Percentiles rank a stretch among this genome's conserved stretches.
Evolutionary conservation across 2,113 vertebrate species (phyloP).

Genomic region (Aldabrachelys gigantea): DNA sequence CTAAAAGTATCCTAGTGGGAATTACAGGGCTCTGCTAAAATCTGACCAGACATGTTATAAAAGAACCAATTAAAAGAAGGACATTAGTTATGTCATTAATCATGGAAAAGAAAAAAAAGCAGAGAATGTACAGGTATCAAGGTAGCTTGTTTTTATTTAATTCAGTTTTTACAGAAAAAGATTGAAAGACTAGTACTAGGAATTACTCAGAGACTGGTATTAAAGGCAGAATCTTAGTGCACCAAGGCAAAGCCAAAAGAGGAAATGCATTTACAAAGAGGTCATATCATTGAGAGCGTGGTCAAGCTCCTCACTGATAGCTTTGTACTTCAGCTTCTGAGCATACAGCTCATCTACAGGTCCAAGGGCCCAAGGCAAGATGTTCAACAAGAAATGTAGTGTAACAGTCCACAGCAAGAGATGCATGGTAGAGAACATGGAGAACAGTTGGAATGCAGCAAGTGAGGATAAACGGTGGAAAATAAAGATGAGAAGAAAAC

Average conservation of each 20-base stretch:
- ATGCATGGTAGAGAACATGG: constrained; percentile 7
- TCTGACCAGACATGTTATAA: background rate
- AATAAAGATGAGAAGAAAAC: constrained; percentile 65
- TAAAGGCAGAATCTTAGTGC: background rate
- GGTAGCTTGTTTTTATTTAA: constrained; percentile 66
- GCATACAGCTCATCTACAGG: constrained; percentile 88
- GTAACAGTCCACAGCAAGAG: constrained; percentile 28
- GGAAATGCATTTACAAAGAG: constrained; percentile 78
- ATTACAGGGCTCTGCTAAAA: background rate
- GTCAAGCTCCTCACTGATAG: constrained; percentile 91
- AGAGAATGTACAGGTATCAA: background rate
- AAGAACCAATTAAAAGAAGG: accelerated
- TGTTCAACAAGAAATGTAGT: constrained; percentile 29
- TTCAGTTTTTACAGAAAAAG: constrained; percentile 5
- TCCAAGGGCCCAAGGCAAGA: constrained; percentile 9
- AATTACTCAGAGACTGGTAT: background rate
- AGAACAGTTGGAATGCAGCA: constrained; percentile 55
- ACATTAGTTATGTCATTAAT: accelerated
- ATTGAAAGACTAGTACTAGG: background rate
- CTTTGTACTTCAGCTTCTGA: constrained; percentile 93
- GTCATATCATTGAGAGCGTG: constrained; percentile 91
- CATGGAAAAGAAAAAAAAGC: background rate
- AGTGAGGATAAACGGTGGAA: constrained; percentile 52
- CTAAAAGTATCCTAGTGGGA: background rate
- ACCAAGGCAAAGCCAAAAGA: background rate